Evolutionary conservation across 2,888 invertebrate genomes (phyloP).

Genomic region (Adela reaumurella): DNA sequence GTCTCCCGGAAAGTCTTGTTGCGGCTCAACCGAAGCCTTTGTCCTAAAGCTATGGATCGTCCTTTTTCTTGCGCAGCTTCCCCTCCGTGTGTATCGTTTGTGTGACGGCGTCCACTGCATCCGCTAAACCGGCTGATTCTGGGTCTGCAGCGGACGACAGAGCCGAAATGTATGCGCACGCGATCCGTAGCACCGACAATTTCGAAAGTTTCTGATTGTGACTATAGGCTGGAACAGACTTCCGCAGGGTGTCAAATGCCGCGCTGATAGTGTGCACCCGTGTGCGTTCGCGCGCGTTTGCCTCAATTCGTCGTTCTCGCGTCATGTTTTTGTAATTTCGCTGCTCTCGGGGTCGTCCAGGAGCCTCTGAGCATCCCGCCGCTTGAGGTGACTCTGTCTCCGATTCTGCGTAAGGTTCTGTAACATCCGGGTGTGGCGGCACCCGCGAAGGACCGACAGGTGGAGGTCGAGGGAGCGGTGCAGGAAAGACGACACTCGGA

Average conservation of each 20-base stretch:
- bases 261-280: conserved; percentile 94
- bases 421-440: conserved; percentile 51
- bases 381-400: conserved; percentile 6
- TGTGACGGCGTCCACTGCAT: conserved; percentile 85
- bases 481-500: conserved; percentile 20
- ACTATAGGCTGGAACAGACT: conserved; percentile 85
- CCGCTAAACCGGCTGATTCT: conserved; percentile 60
- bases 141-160: conserved; percentile 72
- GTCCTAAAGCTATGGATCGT: conserved; percentile 47
- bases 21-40: neutral
- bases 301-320: conserved; percentile 86
- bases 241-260: conserved; percentile 85
- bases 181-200: conserved; percentile 86
- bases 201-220: conserved; percentile 93
- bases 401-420: conserved; percentile 17
- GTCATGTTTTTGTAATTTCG: conserved; percentile 96
- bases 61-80: conserved; percentile 81
- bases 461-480: conserved; percentile 20
- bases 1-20: neutral
- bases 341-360: conserved; percentile 56
- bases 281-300: conserved; percentile 89
- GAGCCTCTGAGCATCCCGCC: neutral
- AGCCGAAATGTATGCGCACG: conserved; percentile 89
- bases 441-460: conserved; percentile 44
- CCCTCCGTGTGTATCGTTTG: conserved; percentile 90